These are phyloP conservation scores for Chauna torquata DNA, from an alignment of 2,113 vertebrate species.

Conservation along the genomic window DNA sequence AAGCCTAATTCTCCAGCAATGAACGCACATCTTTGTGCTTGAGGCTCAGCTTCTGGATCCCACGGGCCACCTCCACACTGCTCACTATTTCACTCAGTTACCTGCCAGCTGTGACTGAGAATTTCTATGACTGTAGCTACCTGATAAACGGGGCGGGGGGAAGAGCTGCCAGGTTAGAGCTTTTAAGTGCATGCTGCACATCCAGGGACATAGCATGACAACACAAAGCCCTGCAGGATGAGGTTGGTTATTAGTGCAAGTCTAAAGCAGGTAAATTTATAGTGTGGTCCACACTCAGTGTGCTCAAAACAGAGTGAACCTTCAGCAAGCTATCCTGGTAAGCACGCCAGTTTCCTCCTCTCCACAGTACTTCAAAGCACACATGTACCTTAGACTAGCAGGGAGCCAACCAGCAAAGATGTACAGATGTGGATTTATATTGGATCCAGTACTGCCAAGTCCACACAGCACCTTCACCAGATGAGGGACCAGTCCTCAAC, in stretches of 20 bases:
- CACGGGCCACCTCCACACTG: fast-evolving
- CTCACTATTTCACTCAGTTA: fast-evolving
- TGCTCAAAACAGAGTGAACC: not conserved
- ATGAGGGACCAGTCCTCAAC: not conserved
- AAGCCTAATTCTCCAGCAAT: fast-evolving
- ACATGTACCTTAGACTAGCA: fast-evolving
- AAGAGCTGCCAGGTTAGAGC: not conserved
- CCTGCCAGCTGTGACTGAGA: not conserved
- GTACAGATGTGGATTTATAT: fast-evolving
- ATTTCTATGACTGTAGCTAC: not conserved
- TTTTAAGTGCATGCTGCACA: not conserved
- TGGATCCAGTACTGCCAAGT: fast-evolving
- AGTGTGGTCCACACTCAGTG: conserved; percentile 24
- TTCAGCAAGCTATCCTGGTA: not conserved
- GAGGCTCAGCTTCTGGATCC: not conserved
- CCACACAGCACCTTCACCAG: not conserved
- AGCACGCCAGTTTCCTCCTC: fast-evolving
- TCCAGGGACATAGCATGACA: conserved; percentile 29
- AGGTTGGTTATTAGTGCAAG: not conserved
- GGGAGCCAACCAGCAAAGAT: fast-evolving
- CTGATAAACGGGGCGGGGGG: fast-evolving
- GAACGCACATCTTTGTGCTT: fast-evolving
- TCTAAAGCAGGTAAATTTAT: conserved; percentile 43
- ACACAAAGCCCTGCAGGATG: conserved; percentile 41
- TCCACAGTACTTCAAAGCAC: not conserved